These are phyloP conservation scores for Contarinia nasturtii DNA, from an alignment of 1,140 invertebrate genomes.

Conservation along the genomic window DNA sequence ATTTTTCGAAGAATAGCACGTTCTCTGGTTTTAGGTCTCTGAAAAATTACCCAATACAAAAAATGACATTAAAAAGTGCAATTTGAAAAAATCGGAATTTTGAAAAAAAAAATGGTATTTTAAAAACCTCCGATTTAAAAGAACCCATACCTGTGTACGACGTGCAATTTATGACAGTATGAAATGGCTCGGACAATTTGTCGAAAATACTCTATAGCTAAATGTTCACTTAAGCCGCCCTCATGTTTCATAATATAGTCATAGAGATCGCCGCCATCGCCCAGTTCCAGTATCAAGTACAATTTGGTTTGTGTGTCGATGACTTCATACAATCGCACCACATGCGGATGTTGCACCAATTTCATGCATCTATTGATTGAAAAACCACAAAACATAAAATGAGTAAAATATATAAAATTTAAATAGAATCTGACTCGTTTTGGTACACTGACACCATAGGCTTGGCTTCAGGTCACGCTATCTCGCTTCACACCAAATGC, in stretches of 20 bases:
- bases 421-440: no score
- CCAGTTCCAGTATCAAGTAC: slow-evolving; percentile 90
- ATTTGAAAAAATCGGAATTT: no score
- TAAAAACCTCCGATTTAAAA: no score
- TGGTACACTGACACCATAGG: no score
- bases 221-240: slow-evolving; percentile 48
- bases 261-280: slow-evolving; percentile 97
- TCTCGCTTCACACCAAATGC: no score
- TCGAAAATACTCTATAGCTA: slow-evolving; percentile 82
- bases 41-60: slow-evolving; percentile 33
- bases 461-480: no score
- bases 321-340: slow-evolving; percentile 94
- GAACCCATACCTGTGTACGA: slow-evolving; percentile 74
- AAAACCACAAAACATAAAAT: background rate
- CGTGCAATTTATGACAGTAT: slow-evolving; percentile 87
- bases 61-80: slow-evolving; percentile 33
- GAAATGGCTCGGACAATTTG: slow-evolving; percentile 95
- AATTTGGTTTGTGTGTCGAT: slow-evolving; percentile 96
- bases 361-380: slow-evolving; percentile 71
- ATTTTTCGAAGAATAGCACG: slow-evolving; percentile 95
- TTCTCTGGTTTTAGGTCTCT: slow-evolving; percentile 98
- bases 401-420: background rate
- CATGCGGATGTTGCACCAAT: slow-evolving; percentile 95
- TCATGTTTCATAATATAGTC: slow-evolving; percentile 98
- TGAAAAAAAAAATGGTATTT: background rate